Evolutionary conservation across 2,113 vertebrate genomes (phyloP).

Genomic region (Neopipo cinnamomea): DNA sequence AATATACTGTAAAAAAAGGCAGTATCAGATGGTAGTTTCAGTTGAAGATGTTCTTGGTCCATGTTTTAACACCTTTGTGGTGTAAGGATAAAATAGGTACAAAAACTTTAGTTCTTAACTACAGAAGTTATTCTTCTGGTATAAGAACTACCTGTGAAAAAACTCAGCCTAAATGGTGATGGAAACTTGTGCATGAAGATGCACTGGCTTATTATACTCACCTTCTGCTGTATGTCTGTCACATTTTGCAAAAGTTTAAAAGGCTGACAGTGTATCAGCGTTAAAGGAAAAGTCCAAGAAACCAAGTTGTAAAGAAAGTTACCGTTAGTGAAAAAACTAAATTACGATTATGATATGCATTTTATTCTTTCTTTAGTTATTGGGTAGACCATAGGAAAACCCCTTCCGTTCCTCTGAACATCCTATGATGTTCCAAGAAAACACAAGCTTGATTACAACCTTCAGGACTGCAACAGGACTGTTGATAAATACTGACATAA

Average conservation of each 20-base stretch:
- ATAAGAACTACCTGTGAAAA: not conserved
- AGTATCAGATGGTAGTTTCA: not conserved
- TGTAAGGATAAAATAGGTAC: not conserved
- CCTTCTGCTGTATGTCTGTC: not conserved
- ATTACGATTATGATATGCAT: not conserved
- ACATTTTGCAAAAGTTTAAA: not conserved
- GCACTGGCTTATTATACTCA: not conserved
- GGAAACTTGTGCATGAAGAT: not conserved
- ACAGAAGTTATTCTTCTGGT: not conserved
- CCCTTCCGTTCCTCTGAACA: not conserved
- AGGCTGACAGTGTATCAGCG: not conserved
- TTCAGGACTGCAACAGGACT: not conserved
- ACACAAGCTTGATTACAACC: not conserved
- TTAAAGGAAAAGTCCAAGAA: not conserved
- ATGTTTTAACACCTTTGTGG: not conserved
- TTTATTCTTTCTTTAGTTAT: not conserved
- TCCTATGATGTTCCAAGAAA: not conserved
- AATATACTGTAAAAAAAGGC: not conserved
- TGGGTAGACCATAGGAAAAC: not conserved
- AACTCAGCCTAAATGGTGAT: not conserved
- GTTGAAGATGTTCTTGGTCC: not conserved
- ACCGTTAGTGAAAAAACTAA: not conserved
- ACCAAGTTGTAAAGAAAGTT: not conserved
- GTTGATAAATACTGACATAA: not conserved
- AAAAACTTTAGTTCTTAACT: not conserved